Percentiles rank a stretch among this genome's conserved stretches.
Evolutionary conservation across 2,113 vertebrate species (phyloP).

Genomic region (Cochlearius cochlearius): DNA sequence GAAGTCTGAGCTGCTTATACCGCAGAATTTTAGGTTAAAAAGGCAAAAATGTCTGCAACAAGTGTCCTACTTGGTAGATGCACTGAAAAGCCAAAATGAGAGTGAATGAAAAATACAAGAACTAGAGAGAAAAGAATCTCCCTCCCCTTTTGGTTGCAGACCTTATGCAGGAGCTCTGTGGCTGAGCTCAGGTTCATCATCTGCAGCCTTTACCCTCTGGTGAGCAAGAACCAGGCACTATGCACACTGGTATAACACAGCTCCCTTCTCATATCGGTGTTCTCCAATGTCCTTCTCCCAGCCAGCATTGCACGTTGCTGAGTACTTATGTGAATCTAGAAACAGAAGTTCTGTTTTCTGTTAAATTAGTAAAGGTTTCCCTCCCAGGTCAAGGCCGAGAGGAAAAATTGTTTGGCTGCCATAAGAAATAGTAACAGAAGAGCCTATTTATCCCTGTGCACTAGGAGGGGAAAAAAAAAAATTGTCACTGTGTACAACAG

Average conservation of each 20-base stretch:
- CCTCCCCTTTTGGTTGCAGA: neutral
- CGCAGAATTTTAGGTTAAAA: neutral
- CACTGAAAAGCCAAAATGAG: neutral
- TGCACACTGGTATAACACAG: neutral
- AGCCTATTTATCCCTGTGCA: neutral
- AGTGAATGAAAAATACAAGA: neutral
- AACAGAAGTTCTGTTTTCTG: neutral
- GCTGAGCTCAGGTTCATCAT: neutral
- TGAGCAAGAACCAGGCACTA: neutral
- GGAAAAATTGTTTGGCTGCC: neutral
- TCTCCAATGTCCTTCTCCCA: neutral
- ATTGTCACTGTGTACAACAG: neutral
- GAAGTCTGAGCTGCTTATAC: neutral
- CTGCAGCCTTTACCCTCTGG: neutral
- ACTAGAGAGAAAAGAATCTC: neutral
- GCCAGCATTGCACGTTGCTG: neutral
- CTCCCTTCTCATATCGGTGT: accelerated
- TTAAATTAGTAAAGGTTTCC: neutral
- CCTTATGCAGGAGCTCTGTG: neutral
- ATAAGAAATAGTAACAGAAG: neutral
- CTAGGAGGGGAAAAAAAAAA: neutral
- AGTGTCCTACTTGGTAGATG: neutral
- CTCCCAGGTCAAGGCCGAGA: neutral
- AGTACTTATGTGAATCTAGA: neutral
- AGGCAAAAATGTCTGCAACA: neutral